Evolutionary conservation across 2,888 invertebrate species (phyloP).

Genomic region (Eupeodes latifasciatus): DNA sequence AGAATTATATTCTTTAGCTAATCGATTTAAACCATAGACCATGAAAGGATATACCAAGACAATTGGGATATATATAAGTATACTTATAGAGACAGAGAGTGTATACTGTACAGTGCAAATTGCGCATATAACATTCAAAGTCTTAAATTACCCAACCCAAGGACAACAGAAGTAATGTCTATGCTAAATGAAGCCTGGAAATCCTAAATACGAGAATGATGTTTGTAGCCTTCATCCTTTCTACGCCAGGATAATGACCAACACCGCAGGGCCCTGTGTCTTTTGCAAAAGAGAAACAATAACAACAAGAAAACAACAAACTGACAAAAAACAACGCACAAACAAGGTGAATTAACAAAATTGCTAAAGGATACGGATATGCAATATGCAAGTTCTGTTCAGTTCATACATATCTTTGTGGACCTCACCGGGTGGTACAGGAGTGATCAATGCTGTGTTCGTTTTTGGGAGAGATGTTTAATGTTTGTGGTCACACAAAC

Average conservation of each 20-base stretch:
- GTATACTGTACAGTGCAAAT: slow-evolving; percentile 4
- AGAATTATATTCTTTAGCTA: slow-evolving; percentile 36
- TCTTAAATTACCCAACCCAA: slow-evolving; percentile 67
- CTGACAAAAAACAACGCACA: slow-evolving; percentile 59
- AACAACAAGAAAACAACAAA: slow-evolving; percentile 6
- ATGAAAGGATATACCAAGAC: slow-evolving; percentile 54
- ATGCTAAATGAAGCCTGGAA: slow-evolving; percentile 7
- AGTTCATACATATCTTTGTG: neutral
- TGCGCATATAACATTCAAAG: slow-evolving; percentile 36
- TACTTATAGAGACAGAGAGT: neutral
- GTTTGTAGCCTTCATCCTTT: slow-evolving; percentile 46
- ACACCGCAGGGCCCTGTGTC: slow-evolving; percentile 51
- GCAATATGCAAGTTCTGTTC: slow-evolving; percentile 20
- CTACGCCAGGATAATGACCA: slow-evolving; percentile 58
- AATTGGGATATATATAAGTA: slow-evolving; percentile 21
- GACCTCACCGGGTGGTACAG: slow-evolving; percentile 50
- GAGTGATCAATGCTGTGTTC: slow-evolving; percentile 32
- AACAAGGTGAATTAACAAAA: slow-evolving; percentile 61
- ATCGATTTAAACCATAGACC: slow-evolving; percentile 70
- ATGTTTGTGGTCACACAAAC: slow-evolving; percentile 71
- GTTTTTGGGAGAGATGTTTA: slow-evolving; percentile 55
- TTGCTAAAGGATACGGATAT: slow-evolving; percentile 52
- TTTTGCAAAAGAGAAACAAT: neutral
- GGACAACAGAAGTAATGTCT: slow-evolving; percentile 67
- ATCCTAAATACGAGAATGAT: neutral